Conservation (phyloP, 1,140 invertebrate genomes). For the Eufriesea mexicana region DNA sequence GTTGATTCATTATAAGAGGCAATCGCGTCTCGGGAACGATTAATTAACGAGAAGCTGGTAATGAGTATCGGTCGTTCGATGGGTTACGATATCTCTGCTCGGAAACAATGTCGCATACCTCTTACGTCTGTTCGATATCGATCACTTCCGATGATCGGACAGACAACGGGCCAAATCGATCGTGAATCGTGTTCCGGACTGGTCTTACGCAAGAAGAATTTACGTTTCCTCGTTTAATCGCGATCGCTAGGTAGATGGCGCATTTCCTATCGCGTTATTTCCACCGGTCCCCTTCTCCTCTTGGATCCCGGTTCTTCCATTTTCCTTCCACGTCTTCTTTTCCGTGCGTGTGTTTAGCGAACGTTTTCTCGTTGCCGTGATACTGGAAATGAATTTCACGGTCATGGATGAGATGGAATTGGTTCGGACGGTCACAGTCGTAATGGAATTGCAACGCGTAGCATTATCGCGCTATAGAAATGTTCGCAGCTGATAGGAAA, state of each 20-base stretch:
- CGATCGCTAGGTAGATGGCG: not conserved
- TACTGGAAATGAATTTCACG: not conserved
- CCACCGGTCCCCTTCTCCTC: no score
- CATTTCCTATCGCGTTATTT: not conserved
- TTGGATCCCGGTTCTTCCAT: no score
- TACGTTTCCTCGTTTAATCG: constrained; percentile 20
- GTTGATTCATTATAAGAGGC: constrained; percentile 7
- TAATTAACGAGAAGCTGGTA: constrained; percentile 50
- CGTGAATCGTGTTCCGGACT: constrained; percentile 50
- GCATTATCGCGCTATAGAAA: constrained; percentile 22
- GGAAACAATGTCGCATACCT: constrained; percentile 10
- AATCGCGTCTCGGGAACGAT: constrained; percentile 17
- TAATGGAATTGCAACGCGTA: not conserved
- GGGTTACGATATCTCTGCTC: constrained; percentile 30
- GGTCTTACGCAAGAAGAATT: constrained; percentile 41
- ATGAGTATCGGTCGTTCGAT: constrained; percentile 11
- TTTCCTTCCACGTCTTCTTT: not conserved
- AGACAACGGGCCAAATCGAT: constrained; percentile 25
- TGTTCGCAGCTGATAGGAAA: constrained; percentile 41
- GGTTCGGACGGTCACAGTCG: no score
- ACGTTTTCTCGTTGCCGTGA: not conserved
- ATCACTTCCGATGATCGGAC: constrained; percentile 42
- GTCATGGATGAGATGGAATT: not conserved
- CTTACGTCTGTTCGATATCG: constrained; percentile 22
- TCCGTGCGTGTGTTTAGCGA: not conserved